These are phyloP conservation scores for Drosophila equinoxialis DNA, from an alignment of 1,140 invertebrate genomes.

Conservation along the genomic window DNA sequence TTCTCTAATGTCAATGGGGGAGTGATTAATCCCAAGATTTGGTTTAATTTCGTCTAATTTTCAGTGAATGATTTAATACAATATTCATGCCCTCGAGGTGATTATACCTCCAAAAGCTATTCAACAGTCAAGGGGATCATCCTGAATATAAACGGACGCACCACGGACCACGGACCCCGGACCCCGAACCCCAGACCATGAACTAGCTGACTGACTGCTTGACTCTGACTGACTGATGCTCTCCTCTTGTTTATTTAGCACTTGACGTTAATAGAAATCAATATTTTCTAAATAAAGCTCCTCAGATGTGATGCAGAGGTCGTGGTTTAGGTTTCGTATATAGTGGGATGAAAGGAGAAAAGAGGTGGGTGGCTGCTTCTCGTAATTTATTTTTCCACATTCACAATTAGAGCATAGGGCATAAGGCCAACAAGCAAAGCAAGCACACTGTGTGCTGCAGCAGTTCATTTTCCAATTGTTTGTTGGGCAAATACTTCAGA, in stretches of 20 bases:
- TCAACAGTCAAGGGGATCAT: slow-evolving; percentile 59
- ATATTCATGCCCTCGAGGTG: slow-evolving; percentile 66
- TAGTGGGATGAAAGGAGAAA: background rate
- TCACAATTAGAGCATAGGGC: slow-evolving; percentile 70
- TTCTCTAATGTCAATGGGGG: slow-evolving; percentile 67
- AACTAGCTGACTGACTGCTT: slow-evolving; percentile 11
- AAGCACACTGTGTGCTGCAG: slow-evolving; percentile 30
- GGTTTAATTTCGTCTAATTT: slow-evolving; percentile 79
- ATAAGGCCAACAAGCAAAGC: slow-evolving; percentile 19
- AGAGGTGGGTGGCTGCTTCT: slow-evolving; percentile 35
- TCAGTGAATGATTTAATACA: slow-evolving; percentile 73
- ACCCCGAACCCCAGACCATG: too few species aligned
- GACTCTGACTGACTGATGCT: slow-evolving; percentile 21
- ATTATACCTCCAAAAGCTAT: slow-evolving; percentile 54
- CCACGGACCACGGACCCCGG: background rate
- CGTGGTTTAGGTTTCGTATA: slow-evolving; percentile 1
- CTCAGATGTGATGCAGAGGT: slow-evolving; percentile 25
- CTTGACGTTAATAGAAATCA: slow-evolving; percentile 78
- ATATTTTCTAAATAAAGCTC: slow-evolving; percentile 77
- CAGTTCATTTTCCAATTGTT: slow-evolving; percentile 79
- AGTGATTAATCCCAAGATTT: slow-evolving; percentile 65
- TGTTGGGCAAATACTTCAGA: slow-evolving; percentile 75
- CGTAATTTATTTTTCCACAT: slow-evolving; percentile 80
- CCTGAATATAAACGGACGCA: slow-evolving; percentile 42
- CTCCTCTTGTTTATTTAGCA: slow-evolving; percentile 64